These are phyloP conservation scores for Scaptomyza graminum DNA, from an alignment of 1,140 invertebrate genomes.

Conservation along the genomic window DNA sequence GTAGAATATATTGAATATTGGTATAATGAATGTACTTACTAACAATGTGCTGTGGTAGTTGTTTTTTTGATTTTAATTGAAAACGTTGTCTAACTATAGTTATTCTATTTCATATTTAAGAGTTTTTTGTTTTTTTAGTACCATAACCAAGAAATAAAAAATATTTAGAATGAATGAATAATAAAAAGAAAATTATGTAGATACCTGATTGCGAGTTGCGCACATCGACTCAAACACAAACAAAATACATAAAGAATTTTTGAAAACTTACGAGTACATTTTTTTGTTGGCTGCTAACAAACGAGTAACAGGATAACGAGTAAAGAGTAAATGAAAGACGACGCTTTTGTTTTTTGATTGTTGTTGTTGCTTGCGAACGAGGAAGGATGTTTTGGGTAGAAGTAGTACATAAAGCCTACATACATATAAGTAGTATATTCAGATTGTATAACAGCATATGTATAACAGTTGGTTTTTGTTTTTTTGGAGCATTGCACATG, in stretches of 20 bases:
- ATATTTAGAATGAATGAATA: conserved; percentile 40
- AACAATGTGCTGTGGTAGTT: conserved; percentile 51
- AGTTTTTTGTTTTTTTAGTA: conserved; percentile 43
- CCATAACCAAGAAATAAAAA: conserved; percentile 65
- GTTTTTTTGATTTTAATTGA: conserved; percentile 34
- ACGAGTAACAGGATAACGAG: conserved; percentile 37
- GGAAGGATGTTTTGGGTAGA: not conserved
- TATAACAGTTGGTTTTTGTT: conserved; percentile 37
- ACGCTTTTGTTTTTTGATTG: not conserved
- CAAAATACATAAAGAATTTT: conserved; percentile 14
- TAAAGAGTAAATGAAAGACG: conserved; percentile 50
- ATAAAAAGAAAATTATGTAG: conserved; percentile 64
- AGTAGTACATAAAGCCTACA: conserved; percentile 28
- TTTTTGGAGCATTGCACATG: conserved; percentile 34
- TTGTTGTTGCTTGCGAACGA: conserved; percentile 1
- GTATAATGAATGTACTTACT: conserved; percentile 57
- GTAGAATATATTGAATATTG: conserved; percentile 5
- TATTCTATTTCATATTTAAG: not conserved
- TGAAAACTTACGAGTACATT: conserved; percentile 24
- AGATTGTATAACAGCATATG: conserved; percentile 44
- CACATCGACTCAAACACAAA: conserved; percentile 42
- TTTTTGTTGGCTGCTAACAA: conserved; percentile 47
- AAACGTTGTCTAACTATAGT: conserved; percentile 32
- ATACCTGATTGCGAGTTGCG: conserved; percentile 65
- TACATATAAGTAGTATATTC: conserved; percentile 18